Evolutionary conservation across 2,113 vertebrate species (phyloP), one percentile per base, ranked within the genome.

Genomic region (Elachura formosa): DNA sequence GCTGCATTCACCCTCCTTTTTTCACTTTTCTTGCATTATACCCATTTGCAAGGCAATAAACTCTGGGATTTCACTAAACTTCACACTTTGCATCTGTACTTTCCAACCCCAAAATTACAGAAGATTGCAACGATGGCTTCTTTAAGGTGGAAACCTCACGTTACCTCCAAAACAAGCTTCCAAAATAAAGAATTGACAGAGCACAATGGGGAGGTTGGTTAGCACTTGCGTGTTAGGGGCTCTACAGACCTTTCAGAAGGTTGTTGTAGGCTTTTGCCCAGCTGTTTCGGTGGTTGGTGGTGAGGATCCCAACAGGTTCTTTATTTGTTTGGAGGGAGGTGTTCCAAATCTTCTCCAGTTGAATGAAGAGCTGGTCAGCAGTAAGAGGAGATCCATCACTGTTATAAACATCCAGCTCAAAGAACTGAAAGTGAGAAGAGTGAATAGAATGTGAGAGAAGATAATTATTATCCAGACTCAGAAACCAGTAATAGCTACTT

Each of bases 271-370:
- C 99, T 94, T 99, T 99, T 87, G 98, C 99, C 99, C 99, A 99
- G 88, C 98, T 99, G 98, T 99, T 99, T 45, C 99, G 98, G 95
- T 99, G 99, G 97, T 99, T 99, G 38, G 98, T 99, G 25, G 99
- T 99, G 38, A 99, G 98, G 94, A 99, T 99, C 56, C 99, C 99
- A 61, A 99, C 97, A 1, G 99, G 99, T 94, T 99, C 99, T 96
- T 99, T 99, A 97, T 99, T 99, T 46, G 99, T 98, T 95, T 99
- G 99, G 77, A 99, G 97, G 8, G 99, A 99, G 0, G 99, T 99
- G 93, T 99, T 99, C 99, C 99, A 99, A 94, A 99, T 99, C 98
- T 99, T 99, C 95, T 99, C 99, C 94, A 99, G 94, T 97, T 99
- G 99, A 95, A 96, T 97, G 67, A 99, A 99, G 62, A 99, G 97